Conservation (phyloP, 2,888 invertebrate species). For the Agonopterix subpropinquella region DNA sequence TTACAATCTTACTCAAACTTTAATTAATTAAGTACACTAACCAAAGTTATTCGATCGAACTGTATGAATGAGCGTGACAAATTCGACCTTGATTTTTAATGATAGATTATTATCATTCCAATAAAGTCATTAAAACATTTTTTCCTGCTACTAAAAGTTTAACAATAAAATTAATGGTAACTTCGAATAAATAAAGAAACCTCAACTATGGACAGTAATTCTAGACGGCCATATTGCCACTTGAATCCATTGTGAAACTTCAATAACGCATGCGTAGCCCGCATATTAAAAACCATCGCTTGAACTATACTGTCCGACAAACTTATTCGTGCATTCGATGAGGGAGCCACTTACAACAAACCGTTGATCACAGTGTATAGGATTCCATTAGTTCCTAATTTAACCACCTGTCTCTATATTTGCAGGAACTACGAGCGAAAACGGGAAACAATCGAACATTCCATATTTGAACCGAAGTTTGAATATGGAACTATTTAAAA, state of each 20-base stretch:
- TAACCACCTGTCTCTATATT: slow-evolving; percentile 3
- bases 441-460: slow-evolving; percentile 69
- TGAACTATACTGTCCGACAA: slow-evolving; percentile 23
- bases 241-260: slow-evolving; percentile 66
- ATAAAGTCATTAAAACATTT: too few species aligned
- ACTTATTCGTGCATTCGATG: slow-evolving; percentile 1
- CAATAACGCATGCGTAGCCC: slow-evolving; percentile 54
- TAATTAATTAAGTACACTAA: too few species aligned
- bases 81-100: too few species aligned
- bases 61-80: too few species aligned
- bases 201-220: slow-evolving; percentile 34
- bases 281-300: slow-evolving; percentile 66
- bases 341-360: background rate
- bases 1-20: too few species aligned
- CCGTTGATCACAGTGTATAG: background rate
- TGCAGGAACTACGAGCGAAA: slow-evolving; percentile 57
- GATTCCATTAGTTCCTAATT: background rate
- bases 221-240: slow-evolving; percentile 46
- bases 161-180: too few species aligned
- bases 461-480: slow-evolving; percentile 68
- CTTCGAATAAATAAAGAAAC: slow-evolving; percentile 27
- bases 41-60: too few species aligned
- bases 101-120: too few species aligned
- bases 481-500: slow-evolving; percentile 74
- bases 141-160: too few species aligned